Conservation (phyloP, 2,888 invertebrate species). For the Xylocampa areola region DNA sequence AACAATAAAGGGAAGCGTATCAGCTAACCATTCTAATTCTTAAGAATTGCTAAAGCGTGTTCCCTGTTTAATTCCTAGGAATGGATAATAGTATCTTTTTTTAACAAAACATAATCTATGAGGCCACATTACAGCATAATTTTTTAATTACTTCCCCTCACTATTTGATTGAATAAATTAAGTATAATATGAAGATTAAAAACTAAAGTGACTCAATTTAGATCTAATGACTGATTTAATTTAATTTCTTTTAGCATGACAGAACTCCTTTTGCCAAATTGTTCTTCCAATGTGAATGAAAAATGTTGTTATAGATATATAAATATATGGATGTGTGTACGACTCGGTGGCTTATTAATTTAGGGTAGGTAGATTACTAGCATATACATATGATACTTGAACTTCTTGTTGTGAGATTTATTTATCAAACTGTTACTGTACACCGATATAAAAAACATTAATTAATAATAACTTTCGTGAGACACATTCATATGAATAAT, state of each 20-base stretch:
- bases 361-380: conserved; percentile 9
- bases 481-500: too few relatives aligned
- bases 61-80: too few relatives aligned
- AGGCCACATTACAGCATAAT: conserved; percentile 1
- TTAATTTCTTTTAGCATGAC: conserved; percentile 57
- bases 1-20: too few relatives aligned
- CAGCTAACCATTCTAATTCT: too few relatives aligned
- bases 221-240: conserved; percentile 63
- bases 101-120: too few relatives aligned
- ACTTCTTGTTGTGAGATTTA: conserved; percentile 19
- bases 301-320: conserved; percentile 40
- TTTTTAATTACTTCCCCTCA: conserved; percentile 12
- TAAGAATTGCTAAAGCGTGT: too few relatives aligned
- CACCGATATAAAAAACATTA: too few relatives aligned
- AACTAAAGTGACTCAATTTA: conserved; percentile 55
- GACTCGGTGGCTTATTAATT: conserved; percentile 33
- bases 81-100: too few relatives aligned
- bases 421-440: too few relatives aligned
- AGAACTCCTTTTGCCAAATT: conserved; percentile 78
- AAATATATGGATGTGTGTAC: conserved; percentile 36
- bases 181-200: conserved; percentile 43
- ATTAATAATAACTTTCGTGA: too few relatives aligned
- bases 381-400: conserved; percentile 17
- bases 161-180: conserved; percentile 30
- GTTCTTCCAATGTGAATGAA: conserved; percentile 69